phyloP scores from a whole-genome alignment of 2,888 invertebrate species.

The Spodoptera littoralis region DNA sequence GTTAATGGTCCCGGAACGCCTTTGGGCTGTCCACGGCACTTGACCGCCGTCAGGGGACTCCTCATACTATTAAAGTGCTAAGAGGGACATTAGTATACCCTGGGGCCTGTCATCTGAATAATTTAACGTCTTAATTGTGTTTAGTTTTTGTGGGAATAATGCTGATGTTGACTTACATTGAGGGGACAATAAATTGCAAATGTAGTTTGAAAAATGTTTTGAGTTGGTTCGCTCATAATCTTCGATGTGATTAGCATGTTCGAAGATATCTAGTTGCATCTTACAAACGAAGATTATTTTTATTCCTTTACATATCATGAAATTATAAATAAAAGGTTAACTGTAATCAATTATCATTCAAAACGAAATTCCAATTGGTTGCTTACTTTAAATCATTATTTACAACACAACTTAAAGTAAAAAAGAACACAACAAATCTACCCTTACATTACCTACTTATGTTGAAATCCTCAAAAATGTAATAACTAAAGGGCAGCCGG shows the following conservation, averaged over 20 bases:
- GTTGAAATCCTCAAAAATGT: slow-evolving; percentile 57
- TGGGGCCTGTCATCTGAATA: slow-evolving; percentile 84
- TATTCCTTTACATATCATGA: no score
- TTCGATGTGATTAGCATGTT: no score
- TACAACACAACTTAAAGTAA: neutral
- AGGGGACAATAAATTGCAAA: slow-evolving; percentile 9
- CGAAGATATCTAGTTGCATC: no score
- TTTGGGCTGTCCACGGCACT: slow-evolving; percentile 78
- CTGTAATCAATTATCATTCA: no score
- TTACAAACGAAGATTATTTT: no score
- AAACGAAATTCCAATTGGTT: no score
- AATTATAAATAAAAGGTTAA: no score
- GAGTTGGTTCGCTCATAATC: neutral
- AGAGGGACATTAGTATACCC: slow-evolving; percentile 85
- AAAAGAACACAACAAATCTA: slow-evolving; percentile 5
- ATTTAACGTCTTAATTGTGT: slow-evolving; percentile 85
- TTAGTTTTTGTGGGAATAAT: slow-evolving; percentile 66
- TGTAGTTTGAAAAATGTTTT: neutral
- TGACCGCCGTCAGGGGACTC: slow-evolving; percentile 80
- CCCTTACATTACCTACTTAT: neutral
- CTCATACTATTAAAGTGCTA: slow-evolving; percentile 87
- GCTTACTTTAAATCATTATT: no score
- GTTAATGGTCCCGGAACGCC: slow-evolving; percentile 82
- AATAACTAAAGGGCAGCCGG: slow-evolving; percentile 70
- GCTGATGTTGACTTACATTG: slow-evolving; percentile 30